Base-by-base conservation (phyloP, 1,140 invertebrate species). In the Sinella curviseta region DNA sequence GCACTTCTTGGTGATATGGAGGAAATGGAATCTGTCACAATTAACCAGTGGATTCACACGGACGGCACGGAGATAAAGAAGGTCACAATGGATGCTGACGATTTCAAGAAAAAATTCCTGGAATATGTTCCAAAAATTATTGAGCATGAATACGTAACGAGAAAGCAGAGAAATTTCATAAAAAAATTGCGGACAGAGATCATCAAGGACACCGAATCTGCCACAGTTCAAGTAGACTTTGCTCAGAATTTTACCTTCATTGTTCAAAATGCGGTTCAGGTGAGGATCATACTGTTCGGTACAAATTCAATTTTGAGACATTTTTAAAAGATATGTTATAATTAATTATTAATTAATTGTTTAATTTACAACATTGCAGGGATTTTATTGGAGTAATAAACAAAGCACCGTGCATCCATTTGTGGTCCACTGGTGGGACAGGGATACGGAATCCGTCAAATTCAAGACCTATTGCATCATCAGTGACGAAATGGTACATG, bases 321-420 rank as follows among this genome's bases (percentile, higher is more conserved):
- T 8, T 48, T 60, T 4, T 60, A 12, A 60, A 26, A 14, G 24
- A 26, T 60, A 26, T 12, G n/a, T 26, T 12, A 14, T 60, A 4
- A 60, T 26, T 60, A 60, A 3, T 60, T 8, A n/a, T n/a, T 60
- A 60, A 26, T 60, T 17, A 26, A 17, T 14, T 60, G 8, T 26
- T 16, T 60, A n/a, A 14, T 60, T 26, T 26, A 8, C 4, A n/a
- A 20, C 8, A 48, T 48, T 48, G 39, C 24, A 60, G 57, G 57
- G 57, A 8, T 60, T 60, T 26, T 77, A 82, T 73, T 84, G 76
- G 80, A 28, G n/a, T 30, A 83, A 83, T 34, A n/a, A 65, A 1
- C 81, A 84, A 54, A 78, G 55, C 20, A 83, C 82, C 57, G 31
- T 83, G 20, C 82, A 83, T 75, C 82, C 77, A 14, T 83, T 81